Base-by-base conservation (phyloP, 2,888 invertebrate species). In the Hesperia comma region DNA sequence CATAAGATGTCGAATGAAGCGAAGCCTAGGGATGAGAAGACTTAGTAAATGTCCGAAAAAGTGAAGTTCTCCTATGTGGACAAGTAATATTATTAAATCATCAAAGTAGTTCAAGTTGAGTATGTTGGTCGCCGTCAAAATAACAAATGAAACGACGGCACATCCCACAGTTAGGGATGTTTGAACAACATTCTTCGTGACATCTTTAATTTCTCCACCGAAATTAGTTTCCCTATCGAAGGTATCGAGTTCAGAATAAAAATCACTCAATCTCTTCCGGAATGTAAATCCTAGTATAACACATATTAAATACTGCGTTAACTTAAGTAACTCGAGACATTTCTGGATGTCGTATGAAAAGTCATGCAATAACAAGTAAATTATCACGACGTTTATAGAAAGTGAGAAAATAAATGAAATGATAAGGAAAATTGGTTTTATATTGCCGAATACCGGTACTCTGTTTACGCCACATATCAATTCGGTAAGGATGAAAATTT, bases 31-130 rank as follows among this genome's bases (percentile, higher is more conserved):
- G 12, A 76, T 72, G 0, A 87, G 75, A 8, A 86, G 76, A 57
- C 79, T 84, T 0, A 87, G 68, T 2, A 88, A 74, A 69, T 88
- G 86, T 0, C 83, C 86, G 56, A 79, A 81, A 53, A 77, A 88
- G 71, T 81, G 73, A 5, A 84, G 69, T 70, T 88, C 87, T 0
- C 80, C 21, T 1, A 71, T 0, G 6, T 71, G 60, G 0, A 68
- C 32, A 4, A 62, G 19, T 3, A 70, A 10, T 14, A 67, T 55
- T 15, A 61, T 14, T 3, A 46, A 8, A 1, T 46, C 5, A 0
- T 61, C 60, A 4, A 61, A 3, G 14, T 15, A 17, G 43, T 37
- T 7, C 15, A 6, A 37, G n/a, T 43, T 8, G 4, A 55, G 60
- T 10, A 49, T 15, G 6, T 43, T 43, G 14, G 5, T 1, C 14